These are phyloP conservation scores for Globia sparganii DNA, from an alignment of 2,888 invertebrate genomes.

Conservation along the genomic window DNA sequence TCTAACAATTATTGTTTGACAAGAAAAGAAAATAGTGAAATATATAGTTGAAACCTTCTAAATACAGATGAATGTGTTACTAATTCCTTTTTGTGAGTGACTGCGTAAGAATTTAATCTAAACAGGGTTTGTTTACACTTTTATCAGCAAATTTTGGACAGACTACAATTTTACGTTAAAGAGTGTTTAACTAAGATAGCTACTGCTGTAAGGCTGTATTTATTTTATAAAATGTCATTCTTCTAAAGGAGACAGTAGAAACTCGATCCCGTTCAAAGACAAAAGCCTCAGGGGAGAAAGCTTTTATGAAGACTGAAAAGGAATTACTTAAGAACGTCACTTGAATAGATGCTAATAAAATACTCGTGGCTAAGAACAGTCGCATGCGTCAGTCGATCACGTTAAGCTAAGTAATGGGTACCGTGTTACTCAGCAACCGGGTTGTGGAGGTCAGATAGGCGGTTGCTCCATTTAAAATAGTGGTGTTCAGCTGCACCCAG, in stretches of 20 bases:
- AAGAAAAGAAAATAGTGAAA: too few relatives aligned
- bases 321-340: background rate
- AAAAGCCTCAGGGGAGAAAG: background rate
- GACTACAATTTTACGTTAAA: background rate
- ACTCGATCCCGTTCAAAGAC: background rate
- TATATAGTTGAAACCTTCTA: too few relatives aligned
- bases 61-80: background rate
- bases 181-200: background rate
- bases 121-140: background rate
- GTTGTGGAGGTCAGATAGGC: background rate
- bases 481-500: background rate
- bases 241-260: background rate
- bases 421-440: background rate
- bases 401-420: background rate
- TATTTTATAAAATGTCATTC: too few relatives aligned
- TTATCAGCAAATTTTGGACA: background rate
- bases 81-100: background rate
- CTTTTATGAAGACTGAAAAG: background rate
- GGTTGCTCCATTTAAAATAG: too few relatives aligned
- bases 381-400: background rate
- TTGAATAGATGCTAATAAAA: background rate
- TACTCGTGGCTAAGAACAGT: background rate
- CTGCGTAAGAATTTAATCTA: background rate
- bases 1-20: too few relatives aligned
- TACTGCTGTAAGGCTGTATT: too few relatives aligned